Conservation (phyloP, 2,797 vertebrate genomes). For the Mormyrops attenuatus region DNA sequence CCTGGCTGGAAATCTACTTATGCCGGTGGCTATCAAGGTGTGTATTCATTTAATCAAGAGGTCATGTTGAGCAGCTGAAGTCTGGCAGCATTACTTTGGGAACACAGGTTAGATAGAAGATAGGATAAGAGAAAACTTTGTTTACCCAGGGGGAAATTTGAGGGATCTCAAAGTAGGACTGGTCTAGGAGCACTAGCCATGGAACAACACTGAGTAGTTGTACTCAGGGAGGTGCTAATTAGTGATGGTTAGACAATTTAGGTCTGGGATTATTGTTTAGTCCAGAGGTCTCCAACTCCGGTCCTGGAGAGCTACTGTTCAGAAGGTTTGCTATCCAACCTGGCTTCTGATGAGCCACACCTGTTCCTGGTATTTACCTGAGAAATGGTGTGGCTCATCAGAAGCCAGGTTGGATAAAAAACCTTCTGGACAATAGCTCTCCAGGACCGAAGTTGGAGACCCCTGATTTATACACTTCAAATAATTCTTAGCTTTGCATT, state of each 20-base stretch:
- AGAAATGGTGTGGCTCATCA: no score
- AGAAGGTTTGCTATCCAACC: no score
- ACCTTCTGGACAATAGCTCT: no score
- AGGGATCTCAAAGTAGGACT: not conserved
- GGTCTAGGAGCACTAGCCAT: not conserved
- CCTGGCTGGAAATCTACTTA: constrained; percentile 49
- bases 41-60: not conserved
- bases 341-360: no score
- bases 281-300: not conserved
- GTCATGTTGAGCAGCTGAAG: not conserved
- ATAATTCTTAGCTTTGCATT: not conserved
- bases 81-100: not conserved
- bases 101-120: not conserved
- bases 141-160: not conserved
- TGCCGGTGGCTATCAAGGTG: constrained; percentile 89
- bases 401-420: no score
- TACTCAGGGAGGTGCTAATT: not conserved
- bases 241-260: not conserved
- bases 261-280: not conserved
- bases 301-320: no score
- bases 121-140: not conserved
- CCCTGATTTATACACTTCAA: no score
- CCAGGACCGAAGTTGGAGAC: no score
- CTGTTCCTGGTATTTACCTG: no score
- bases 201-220: not conserved